Percentiles rank a stretch among this genome's conserved stretches.
Evolutionary conservation across 2,797 vertebrate species (phyloP).

Genomic region (Bucorvus abyssinicus): DNA sequence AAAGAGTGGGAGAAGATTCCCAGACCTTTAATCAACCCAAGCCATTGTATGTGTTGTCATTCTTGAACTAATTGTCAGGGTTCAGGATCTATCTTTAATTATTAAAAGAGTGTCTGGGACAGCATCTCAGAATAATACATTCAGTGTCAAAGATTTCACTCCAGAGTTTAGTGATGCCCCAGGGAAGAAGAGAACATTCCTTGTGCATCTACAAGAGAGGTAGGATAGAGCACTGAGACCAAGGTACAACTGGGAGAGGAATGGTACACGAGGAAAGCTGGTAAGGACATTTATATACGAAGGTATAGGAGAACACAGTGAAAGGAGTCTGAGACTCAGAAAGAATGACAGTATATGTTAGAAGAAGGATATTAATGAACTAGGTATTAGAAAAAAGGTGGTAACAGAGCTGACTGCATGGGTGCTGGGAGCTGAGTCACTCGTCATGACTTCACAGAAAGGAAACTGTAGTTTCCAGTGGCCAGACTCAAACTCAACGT

Average conservation of each 20-base stretch:
- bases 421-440: neutral
- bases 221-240: neutral
- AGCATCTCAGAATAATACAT: neutral
- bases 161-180: neutral
- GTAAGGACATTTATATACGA: neutral
- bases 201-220: neutral
- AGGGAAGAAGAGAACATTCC: neutral
- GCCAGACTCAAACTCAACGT: neutral
- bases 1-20: neutral
- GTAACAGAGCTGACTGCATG: neutral
- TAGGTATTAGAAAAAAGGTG: neutral
- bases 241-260: neutral
- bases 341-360: neutral
- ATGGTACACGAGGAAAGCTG: neutral
- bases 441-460: neutral
- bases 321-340: neutral
- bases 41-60: neutral
- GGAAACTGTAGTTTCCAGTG: neutral
- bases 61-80: neutral
- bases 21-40: neutral
- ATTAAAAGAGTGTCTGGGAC: neutral
- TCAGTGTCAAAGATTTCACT: neutral
- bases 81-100: neutral
- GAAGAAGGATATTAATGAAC: neutral
- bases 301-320: neutral